These are phyloP conservation scores for Bombylius discolor DNA, from an alignment of 2,888 invertebrate species.

Conservation along the genomic window DNA sequence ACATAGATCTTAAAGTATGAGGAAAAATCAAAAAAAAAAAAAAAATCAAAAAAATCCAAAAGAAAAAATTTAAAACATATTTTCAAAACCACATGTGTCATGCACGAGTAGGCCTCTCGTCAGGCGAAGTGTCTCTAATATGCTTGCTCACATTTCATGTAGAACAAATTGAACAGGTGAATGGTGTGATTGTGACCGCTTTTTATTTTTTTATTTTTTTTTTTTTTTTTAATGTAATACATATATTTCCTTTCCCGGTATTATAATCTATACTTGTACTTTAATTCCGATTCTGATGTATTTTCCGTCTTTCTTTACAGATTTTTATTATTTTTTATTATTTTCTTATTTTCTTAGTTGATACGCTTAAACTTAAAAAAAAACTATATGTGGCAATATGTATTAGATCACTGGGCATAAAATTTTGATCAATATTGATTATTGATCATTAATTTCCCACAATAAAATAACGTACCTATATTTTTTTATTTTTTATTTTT, in stretches of 20 bases:
- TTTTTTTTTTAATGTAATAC: background rate
- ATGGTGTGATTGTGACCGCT: background rate
- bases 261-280: background rate
- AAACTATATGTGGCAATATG: too few species aligned
- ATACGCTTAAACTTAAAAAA: background rate
- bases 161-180: conserved; percentile 5
- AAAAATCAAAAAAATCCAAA: too few species aligned
- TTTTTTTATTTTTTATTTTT: background rate
- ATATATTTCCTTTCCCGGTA: background rate
- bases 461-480: background rate
- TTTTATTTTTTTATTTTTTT: background rate
- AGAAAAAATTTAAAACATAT: background rate
- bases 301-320: background rate
- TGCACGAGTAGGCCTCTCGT: conserved; percentile 6
- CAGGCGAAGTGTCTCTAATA: conserved; percentile 2
- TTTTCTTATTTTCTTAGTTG: background rate
- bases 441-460: conserved; percentile 3
- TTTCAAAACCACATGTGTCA: conserved; percentile 7
- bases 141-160: conserved; percentile 6
- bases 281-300: background rate
- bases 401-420: background rate
- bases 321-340: too few species aligned
- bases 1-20: background rate
- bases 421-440: background rate
- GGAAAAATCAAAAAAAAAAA: too few species aligned